phyloP scores from a whole-genome alignment of 2,888 invertebrate species.

The Arrhopalites spinosus region DNA sequence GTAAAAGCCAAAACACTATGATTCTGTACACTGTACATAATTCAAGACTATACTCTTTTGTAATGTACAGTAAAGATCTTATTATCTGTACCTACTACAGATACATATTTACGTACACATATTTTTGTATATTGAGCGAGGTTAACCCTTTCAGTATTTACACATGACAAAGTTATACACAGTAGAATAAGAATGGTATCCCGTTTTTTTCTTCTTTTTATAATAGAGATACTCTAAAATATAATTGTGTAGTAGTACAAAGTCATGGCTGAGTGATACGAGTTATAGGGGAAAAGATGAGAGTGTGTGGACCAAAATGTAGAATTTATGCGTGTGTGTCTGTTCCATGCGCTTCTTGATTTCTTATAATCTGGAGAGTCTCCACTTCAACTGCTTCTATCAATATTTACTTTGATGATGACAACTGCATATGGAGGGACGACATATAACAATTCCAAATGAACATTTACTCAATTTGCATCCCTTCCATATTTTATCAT shows the following conservation, averaged over 20 bases:
- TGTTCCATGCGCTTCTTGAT: not conserved
- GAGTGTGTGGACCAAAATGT: not conserved
- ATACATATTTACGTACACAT: no score
- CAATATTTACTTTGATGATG: slow-evolving; percentile 31
- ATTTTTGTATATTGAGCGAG: not conserved
- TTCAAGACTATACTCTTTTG: no score
- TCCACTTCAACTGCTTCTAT: slow-evolving; percentile 26
- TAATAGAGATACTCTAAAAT: not conserved
- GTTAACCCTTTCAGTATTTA: not conserved
- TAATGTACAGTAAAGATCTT: no score
- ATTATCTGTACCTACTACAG: not conserved
- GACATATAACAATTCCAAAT: not conserved
- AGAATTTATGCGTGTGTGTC: not conserved
- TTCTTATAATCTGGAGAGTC: not conserved
- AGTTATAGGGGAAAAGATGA: no score
- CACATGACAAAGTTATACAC: no score
- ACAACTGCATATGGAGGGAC: slow-evolving; percentile 21
- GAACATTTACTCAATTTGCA: not conserved
- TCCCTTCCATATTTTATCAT: no score
- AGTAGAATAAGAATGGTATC: not conserved
- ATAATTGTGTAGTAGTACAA: not conserved
- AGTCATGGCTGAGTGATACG: no score
- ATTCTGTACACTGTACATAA: no score
- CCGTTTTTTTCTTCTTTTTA: not conserved
- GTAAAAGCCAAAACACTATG: no score